Base-by-base conservation (phyloP, 2,888 invertebrate species). In the Ormyrus pomaceus region DNA sequence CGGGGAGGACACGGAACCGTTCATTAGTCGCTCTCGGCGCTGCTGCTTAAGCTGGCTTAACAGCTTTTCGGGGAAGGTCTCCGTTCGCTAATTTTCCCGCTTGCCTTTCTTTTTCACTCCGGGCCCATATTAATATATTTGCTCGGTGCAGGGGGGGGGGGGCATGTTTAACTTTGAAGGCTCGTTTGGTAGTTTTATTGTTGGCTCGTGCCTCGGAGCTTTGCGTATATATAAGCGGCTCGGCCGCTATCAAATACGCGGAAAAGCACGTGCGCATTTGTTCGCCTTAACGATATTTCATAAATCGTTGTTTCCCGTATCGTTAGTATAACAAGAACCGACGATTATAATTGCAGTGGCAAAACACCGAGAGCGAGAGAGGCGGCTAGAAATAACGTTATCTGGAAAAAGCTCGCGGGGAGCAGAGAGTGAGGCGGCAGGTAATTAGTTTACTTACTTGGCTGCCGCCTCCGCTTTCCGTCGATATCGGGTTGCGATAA, bases 381-480 rank as follows among this genome's bases (percentile, higher is more conserved):
- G 77, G 61, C 64, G 83, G 82, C 79, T 83, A 83, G 84, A 86
- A 86, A 86, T 84, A 83, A 80, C 83, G 83, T 84, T 84, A 84
- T 84, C 84, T 83, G 83, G 82, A 83, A 83, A 82, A 83, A 72
- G 64, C 62, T 59, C 75, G 55, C 11, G 48, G 79, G 79, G 71
- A 80, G 82, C 81, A 81, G 73, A 80, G 84, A 84, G 48, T 50
- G 65, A 85, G 86, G 85, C 85, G 86, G 85, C 83, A 83, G 84
- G 86, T 86, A 86, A 87, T 88, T 87, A 87, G 87, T 86, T 88
- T 86, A 87, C 86, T 86, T 84, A 86, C 82, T 85, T 83, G 83
- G 84, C 72, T n/a, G 82, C 64, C 79, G 46, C 61, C 56, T n/a
- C 46, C 77, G 9, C 55, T 59, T 58, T 64, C 70, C 70, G 50